phyloP scores from a whole-genome alignment of 2,888 invertebrate genomes.

The Zonitis immaculata region DNA sequence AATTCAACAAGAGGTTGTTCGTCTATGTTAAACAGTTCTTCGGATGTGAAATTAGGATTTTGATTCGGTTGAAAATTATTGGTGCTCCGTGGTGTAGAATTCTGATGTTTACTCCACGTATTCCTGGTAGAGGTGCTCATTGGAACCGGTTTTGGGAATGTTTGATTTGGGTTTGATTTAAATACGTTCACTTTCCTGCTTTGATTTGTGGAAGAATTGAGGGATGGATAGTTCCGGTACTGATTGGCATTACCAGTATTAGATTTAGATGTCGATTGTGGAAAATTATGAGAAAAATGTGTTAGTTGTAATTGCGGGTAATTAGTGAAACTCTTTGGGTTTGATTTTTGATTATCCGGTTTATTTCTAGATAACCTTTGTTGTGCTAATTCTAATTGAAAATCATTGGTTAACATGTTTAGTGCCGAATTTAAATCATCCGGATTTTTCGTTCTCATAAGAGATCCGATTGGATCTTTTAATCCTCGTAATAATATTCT shows the following conservation, averaged over 20 bases:
- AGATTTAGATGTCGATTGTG: neutral
- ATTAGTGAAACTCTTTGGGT: neutral
- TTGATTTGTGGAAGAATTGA: constrained; percentile 1
- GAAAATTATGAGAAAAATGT: too few species aligned
- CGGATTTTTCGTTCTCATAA: constrained; percentile 13
- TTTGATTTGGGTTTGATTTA: constrained; percentile 7
- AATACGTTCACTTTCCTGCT: neutral
- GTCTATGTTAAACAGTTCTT: neutral
- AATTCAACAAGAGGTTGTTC: neutral
- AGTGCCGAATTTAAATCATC: neutral
- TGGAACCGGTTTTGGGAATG: constrained; percentile 3
- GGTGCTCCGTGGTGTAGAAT: neutral
- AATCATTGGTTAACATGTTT: neutral
- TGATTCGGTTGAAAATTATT: neutral
- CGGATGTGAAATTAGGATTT: neutral
- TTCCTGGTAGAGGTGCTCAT: constrained; percentile 6
- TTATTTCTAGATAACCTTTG: neutral
- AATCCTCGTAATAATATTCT: constrained; percentile 7
- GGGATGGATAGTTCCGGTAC: neutral
- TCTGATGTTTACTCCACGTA: constrained; percentile 1
- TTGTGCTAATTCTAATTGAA: neutral
- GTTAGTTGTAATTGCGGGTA: neutral
- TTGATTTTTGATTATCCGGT: neutral
- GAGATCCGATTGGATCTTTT: constrained; percentile 10
- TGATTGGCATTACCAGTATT: neutral